Evolutionary conservation across 2,113 vertebrate genomes (phyloP).

Genomic region (Paradoxurus hermaphroditus): DNA sequence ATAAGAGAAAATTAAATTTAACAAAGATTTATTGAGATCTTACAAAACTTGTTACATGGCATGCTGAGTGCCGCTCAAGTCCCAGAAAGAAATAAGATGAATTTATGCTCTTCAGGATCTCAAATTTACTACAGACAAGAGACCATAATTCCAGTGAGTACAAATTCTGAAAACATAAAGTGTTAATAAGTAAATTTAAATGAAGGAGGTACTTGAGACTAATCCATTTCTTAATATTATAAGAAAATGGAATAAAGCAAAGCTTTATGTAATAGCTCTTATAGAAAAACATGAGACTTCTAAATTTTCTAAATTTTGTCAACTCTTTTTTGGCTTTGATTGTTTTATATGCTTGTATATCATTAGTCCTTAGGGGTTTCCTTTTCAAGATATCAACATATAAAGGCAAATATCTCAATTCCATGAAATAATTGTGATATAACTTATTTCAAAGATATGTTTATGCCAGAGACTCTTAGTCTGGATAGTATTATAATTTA

Average conservation of each 20-base stretch:
- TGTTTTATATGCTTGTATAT: background rate
- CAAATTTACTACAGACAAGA: background rate
- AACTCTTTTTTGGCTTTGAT: background rate
- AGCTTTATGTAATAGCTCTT: background rate
- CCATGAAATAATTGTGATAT: background rate
- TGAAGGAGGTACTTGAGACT: background rate
- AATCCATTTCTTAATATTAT: background rate
- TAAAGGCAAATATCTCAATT: background rate
- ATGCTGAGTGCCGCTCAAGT: background rate
- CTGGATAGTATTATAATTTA: background rate
- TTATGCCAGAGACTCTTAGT: background rate
- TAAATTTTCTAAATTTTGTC: background rate
- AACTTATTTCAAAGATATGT: background rate
- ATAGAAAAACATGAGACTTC: background rate
- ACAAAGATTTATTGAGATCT: background rate
- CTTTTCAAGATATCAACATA: background rate
- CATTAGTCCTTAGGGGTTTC: background rate
- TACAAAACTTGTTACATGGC: background rate
- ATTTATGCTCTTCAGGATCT: background rate
- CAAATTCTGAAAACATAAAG: background rate
- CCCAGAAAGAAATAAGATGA: background rate
- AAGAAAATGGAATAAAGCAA: conserved; percentile 1
- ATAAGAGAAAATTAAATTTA: conserved; percentile 36
- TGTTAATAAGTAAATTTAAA: conserved; percentile 16
- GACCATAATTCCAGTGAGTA: background rate